These are phyloP conservation scores for Anoura caudifer DNA, from an alignment of 2,113 vertebrate species.

Conservation along the genomic window DNA sequence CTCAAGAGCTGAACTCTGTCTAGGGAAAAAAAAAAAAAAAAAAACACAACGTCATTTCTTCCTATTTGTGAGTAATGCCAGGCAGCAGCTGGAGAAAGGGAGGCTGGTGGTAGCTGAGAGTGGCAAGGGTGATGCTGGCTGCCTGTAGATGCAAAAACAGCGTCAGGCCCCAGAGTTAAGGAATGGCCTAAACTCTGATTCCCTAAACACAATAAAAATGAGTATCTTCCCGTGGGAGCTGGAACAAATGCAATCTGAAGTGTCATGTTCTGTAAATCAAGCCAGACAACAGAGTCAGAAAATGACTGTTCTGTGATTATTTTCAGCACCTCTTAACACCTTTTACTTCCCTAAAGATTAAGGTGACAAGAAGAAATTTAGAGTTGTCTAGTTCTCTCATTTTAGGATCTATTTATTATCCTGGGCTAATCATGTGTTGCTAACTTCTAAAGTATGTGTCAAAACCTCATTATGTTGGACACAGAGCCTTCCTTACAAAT, in stretches of 20 bases:
- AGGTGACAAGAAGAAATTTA: neutral
- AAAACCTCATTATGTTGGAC: neutral
- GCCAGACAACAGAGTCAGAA: neutral
- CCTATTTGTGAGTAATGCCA: neutral
- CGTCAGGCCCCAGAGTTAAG: neutral
- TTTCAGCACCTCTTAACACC: constrained; percentile 35
- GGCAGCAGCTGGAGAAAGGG: neutral
- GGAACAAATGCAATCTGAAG: neutral
- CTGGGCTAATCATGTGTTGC: constrained; percentile 29
- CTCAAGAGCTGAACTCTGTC: neutral
- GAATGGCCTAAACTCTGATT: neutral
- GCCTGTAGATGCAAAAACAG: neutral
- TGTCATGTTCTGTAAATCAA: neutral
- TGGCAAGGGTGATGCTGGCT: rapidly evolving
- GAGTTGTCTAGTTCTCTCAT: neutral
- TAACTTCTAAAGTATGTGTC: neutral
- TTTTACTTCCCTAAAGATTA: neutral
- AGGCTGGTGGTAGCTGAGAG: neutral
- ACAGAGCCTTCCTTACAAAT: neutral
- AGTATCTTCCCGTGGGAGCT: neutral
- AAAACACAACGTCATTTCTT: neutral
- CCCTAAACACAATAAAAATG: neutral
- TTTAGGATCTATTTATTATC: neutral
- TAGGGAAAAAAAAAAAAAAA: neutral
- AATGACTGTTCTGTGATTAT: constrained; percentile 26